Percentiles rank a stretch among this genome's conserved stretches.
These are phyloP conservation scores for Dipodomys ordii DNA, from an alignment of 2,113 vertebrate species.

Conservation along the genomic window DNA sequence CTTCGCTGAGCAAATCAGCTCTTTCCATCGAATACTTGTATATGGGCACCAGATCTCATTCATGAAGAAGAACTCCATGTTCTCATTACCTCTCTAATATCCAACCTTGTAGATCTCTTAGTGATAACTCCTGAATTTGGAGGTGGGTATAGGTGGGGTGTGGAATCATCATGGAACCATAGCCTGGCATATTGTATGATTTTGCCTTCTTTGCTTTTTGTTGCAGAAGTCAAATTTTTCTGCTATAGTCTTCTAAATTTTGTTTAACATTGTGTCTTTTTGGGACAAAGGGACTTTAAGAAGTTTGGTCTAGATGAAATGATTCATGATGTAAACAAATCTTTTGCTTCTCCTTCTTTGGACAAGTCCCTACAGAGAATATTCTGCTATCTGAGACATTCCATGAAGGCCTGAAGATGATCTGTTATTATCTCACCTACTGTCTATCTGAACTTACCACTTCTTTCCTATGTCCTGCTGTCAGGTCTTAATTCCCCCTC, in stretches of 20 bases:
- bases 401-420: background rate
- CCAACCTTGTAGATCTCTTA: background rate
- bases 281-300: background rate
- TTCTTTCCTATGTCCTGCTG: background rate
- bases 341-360: background rate
- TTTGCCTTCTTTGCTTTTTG: background rate
- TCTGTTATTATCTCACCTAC: background rate
- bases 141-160: no score
- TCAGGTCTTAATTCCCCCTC: background rate
- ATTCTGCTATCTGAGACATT: background rate
- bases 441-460: background rate
- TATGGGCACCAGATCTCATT: background rate
- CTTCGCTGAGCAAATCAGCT: accelerated
- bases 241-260: background rate
- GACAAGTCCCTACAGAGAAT: background rate
- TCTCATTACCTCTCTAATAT: background rate
- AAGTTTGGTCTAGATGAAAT: background rate
- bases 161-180: background rate
- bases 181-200: background rate
- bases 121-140: background rate
- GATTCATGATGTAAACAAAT: background rate
- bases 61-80: background rate
- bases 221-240: background rate
- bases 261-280: background rate
- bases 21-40: background rate